Evolutionary conservation across 2,888 invertebrate species (phyloP), one percentile per base, ranked within the genome.

Genomic region (Pilophorus perplexus): DNA sequence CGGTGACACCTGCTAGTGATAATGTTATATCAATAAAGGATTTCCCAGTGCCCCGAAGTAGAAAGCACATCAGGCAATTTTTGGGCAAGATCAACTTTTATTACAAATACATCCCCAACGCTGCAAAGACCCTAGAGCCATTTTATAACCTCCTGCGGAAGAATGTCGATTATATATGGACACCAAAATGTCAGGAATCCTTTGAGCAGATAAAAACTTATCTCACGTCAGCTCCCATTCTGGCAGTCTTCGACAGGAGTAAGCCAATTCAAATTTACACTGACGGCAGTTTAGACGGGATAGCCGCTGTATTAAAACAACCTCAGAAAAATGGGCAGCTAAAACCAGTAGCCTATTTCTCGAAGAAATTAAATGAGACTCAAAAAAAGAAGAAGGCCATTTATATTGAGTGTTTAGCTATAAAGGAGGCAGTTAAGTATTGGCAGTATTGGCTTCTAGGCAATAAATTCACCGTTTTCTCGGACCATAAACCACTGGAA

Each of bases 181-280:
- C n/a, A n/a, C n/a, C n/a, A n/a, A n/a, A n/a, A n/a, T n/a, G n/a
- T n/a, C n/a, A n/a, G n/a, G n/a, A n/a, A n/a, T n/a, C n/a, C n/a
- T n/a, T n/a, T n/a, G n/a, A n/a, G n/a, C n/a, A n/a, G n/a, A n/a
- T n/a, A n/a, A n/a, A n/a, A n/a, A n/a, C n/a, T n/a, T n/a, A n/a
- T n/a, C n/a, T n/a, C n/a, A n/a, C n/a, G n/a, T n/a, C n/a, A n/a
- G n/a, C n/a, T n/a, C n/a, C n/a, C n/a, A n/a, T n/a, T n/a, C n/a
- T n/a, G n/a, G n/a, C n/a, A n/a, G n/a, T n/a, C n/a, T n/a, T n/a
- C n/a, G n/a, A n/a, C n/a, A n/a, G n/a, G n/a, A n/a, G n/a, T n/a
- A n/a, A n/a, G n/a, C n/a, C n/a, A n/a, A 73, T 73, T 16, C 40
- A 71, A 5, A 73, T 75, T 12, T 72, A 71, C 33, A 73, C 74